phyloP scores from a whole-genome alignment of 2,113 vertebrate genomes.

The Opisthocomus hoazin region DNA sequence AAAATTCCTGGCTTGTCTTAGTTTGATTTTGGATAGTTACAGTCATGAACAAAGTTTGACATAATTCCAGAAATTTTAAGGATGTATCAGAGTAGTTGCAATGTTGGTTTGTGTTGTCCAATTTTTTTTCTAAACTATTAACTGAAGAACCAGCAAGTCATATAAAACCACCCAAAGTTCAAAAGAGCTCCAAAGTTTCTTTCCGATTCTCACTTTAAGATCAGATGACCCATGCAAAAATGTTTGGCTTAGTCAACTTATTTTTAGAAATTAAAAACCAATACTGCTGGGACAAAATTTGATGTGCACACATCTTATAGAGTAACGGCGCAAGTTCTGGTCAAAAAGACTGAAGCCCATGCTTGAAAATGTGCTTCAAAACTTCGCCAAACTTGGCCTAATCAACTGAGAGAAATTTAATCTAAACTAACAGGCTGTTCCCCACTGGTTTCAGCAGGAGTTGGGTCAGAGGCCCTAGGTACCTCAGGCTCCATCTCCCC shows the following conservation, averaged over 20 bases:
- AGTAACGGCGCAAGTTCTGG: not conserved
- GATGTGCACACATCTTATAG: not conserved
- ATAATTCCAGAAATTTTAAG: not conserved
- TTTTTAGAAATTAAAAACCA: not conserved
- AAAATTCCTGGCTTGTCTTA: not conserved
- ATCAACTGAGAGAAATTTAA: not conserved
- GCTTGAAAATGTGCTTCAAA: not conserved
- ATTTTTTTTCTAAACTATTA: not conserved
- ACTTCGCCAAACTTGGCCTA: not conserved
- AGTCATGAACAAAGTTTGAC: not conserved
- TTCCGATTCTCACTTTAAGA: not conserved
- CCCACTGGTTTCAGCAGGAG: fast-evolving
- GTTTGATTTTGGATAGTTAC: not conserved
- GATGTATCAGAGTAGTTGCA: not conserved
- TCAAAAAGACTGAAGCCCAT: not conserved
- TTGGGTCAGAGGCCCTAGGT: fast-evolving
- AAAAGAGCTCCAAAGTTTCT: not conserved
- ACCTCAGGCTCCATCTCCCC: fast-evolving
- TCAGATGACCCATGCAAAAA: not conserved
- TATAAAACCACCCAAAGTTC: not conserved
- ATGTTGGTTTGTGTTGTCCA: not conserved
- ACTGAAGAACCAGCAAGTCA: not conserved
- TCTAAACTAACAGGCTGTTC: not conserved
- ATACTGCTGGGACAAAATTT: not conserved
- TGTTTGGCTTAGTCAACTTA: not conserved